Evolutionary conservation across 1,140 invertebrate species (phyloP).

Genomic region (Nasonia giraulti): DNA sequence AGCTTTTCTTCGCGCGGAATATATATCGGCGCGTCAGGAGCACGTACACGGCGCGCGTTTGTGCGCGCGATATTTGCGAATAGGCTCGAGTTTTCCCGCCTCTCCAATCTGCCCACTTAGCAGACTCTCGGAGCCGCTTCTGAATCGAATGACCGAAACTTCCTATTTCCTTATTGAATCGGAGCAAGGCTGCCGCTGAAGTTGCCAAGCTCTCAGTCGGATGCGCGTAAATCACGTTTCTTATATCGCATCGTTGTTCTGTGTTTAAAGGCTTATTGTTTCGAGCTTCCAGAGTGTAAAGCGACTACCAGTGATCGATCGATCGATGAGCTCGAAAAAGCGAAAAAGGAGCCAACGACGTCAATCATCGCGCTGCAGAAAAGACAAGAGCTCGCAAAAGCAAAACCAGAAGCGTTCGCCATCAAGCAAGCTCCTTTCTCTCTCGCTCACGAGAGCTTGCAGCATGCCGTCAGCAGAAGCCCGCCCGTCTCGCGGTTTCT

Average conservation of each 20-base stretch:
- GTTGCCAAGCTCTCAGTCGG: no score
- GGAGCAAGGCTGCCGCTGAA: no score
- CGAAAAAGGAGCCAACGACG: neutral
- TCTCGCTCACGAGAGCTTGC: neutral
- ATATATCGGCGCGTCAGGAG: conserved; percentile 73
- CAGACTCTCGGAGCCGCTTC: neutral
- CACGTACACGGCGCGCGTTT: conserved; percentile 58
- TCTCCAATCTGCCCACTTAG: conserved; percentile 39
- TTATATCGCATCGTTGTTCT: no score
- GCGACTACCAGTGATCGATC: no score
- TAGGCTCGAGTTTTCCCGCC: conserved; percentile 29
- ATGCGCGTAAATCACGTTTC: no score
- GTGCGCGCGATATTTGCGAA: conserved; percentile 36
- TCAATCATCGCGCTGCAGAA: neutral
- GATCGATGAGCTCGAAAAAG: neutral
- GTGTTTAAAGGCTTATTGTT: no score
- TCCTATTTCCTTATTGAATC: neutral
- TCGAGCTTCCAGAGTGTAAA: no score
- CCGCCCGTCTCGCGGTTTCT: neutral
- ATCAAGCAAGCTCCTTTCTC: neutral
- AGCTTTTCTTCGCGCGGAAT: conserved; percentile 71
- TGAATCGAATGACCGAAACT: conserved; percentile 7
- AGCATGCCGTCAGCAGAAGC: neutral
- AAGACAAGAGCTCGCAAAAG: neutral
- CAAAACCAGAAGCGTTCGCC: neutral